A percentile compares a stretch with the other conserved stretches of the same genome.
phyloP scores from a whole-genome alignment of 1,140 invertebrate species.

The Panagrolaimus sp. region DNA sequence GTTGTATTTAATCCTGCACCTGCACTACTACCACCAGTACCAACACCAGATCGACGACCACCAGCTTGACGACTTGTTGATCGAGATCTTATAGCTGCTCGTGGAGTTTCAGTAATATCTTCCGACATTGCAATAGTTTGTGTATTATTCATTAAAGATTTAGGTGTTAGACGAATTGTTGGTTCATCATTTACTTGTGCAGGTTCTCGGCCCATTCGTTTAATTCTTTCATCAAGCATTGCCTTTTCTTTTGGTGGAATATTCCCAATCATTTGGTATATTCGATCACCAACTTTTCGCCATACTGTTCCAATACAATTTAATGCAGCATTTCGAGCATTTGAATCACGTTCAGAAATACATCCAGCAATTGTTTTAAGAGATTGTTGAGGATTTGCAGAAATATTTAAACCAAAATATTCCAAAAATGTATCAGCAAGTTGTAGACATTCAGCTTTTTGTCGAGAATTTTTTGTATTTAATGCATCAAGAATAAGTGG shows the following conservation, averaged over 20 bases:
- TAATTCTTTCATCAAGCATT: slow-evolving; percentile 86
- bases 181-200: neutral
- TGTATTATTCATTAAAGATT: neutral
- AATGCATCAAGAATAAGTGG: slow-evolving; percentile 83
- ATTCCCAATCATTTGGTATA: slow-evolving; percentile 85
- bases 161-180: neutral
- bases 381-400: slow-evolving; percentile 65
- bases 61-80: neutral
- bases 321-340: slow-evolving; percentile 86
- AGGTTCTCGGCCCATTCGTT: slow-evolving; percentile 66
- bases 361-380: slow-evolving; percentile 85
- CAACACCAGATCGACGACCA: neutral
- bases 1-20: neutral
- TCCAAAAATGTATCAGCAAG: slow-evolving; percentile 80
- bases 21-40: neutral
- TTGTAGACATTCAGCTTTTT: slow-evolving; percentile 87
- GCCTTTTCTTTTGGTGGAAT: slow-evolving; percentile 88
- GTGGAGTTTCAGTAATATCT: neutral
- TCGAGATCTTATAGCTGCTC: neutral
- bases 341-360: slow-evolving; percentile 88
- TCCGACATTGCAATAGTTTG: neutral
- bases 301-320: slow-evolving; percentile 87
- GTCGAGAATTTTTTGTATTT: slow-evolving; percentile 84
- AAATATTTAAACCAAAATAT: slow-evolving; percentile 75
- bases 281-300: slow-evolving; percentile 78